Conservation (phyloP, 2,113 vertebrate genomes). For the Hyperoodon ampullatus region DNA sequence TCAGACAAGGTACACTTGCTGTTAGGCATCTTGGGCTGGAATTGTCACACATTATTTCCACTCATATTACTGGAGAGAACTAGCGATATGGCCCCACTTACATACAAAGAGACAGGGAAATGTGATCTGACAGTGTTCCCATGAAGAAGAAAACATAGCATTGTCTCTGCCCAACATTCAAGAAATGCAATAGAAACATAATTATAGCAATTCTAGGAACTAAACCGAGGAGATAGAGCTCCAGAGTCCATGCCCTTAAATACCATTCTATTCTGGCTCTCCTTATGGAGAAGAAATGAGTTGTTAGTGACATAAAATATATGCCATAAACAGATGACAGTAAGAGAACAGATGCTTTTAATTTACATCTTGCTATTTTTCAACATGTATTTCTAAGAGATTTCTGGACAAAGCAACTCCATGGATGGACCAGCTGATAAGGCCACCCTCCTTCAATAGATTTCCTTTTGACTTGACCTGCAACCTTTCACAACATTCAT, state of each 20-base stretch:
- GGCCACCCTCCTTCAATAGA: rapidly evolving
- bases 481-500: not conserved
- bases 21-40: not conserved
- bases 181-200: constrained; percentile 3
- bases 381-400: not conserved
- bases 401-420: not conserved
- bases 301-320: not conserved
- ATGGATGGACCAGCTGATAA: not conserved
- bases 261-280: not conserved
- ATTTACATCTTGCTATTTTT: not conserved
- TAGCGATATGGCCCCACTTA: not conserved
- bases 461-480: not conserved
- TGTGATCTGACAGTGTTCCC: not conserved
- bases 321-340: not conserved
- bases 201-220: not conserved
- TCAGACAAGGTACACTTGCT: not conserved
- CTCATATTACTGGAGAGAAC: not conserved
- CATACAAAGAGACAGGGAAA: not conserved
- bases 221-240: not conserved
- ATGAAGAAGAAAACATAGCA: not conserved
- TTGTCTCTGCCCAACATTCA: not conserved
- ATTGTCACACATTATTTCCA: not conserved
- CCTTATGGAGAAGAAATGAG: not conserved
- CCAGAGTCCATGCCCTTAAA: not conserved
- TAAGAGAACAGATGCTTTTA: not conserved